phyloP scores from a whole-genome alignment of 2,797 vertebrate species.

The Apogon hyalosoma region DNA sequence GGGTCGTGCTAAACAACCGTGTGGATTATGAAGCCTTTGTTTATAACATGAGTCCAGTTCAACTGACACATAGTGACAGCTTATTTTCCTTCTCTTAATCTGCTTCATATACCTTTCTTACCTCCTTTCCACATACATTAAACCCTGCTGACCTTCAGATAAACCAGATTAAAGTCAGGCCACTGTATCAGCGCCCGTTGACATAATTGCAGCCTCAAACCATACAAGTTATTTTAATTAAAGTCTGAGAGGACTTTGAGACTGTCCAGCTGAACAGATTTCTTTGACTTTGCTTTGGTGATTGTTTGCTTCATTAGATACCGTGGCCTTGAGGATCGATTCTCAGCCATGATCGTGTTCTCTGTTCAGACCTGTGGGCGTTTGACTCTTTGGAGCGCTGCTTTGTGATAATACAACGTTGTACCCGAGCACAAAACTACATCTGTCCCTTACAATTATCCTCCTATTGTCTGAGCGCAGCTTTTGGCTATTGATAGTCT shows the following conservation, averaged over 20 bases:
- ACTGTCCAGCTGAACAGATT: conserved; percentile 34
- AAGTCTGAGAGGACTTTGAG: conserved; percentile 33
- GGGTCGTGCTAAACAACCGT: conserved; percentile 18
- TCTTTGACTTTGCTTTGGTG: conserved; percentile 32
- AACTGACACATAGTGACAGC: conserved; percentile 9
- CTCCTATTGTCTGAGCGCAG: conserved; percentile 24
- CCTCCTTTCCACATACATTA: conserved; percentile 3
- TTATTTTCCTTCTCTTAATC: conserved; percentile 29
- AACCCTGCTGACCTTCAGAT: conserved; percentile 12
- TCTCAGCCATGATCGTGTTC: conserved; percentile 36
- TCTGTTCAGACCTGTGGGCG: conserved; percentile 37
- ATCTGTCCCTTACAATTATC: conserved; percentile 30
- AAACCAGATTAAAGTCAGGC: conserved; percentile 41
- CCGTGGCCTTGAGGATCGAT: conserved; percentile 35
- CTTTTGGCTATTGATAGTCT: conserved; percentile 31
- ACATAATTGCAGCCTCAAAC: conserved; percentile 50
- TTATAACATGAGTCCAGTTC: conserved; percentile 13
- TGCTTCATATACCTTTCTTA: conserved; percentile 13
- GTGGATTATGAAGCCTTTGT: conserved; percentile 34
- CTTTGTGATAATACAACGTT: conserved; percentile 27
- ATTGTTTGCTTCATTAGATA: conserved; percentile 52
- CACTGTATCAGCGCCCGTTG: conserved; percentile 27
- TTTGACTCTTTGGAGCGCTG: conserved; percentile 36
- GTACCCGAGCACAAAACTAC: conserved; percentile 12
- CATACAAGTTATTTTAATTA: conserved; percentile 56